A percentile compares a stretch with the other conserved stretches of the same genome.
These are phyloP conservation scores for Plutella xylostella DNA, from an alignment of 2,888 invertebrate species.

Conservation along the genomic window DNA sequence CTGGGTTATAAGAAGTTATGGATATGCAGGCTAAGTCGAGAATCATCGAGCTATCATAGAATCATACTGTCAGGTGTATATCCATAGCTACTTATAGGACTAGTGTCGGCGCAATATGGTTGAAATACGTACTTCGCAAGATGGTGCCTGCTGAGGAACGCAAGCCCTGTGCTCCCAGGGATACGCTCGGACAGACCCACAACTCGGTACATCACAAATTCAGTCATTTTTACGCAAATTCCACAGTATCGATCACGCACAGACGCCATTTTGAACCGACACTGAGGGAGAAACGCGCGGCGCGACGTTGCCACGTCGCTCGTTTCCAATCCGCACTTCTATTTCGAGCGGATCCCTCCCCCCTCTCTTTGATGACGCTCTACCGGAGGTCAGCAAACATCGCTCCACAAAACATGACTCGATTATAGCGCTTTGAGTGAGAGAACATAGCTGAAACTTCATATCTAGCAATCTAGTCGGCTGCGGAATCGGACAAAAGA, in stretches of 20 bases:
- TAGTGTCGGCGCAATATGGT: constrained; percentile 65
- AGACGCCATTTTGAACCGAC: constrained; percentile 68
- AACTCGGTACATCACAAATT: constrained; percentile 59
- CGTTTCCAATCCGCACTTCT: constrained; percentile 57
- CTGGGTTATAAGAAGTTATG: constrained; percentile 30
- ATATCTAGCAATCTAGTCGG: background rate
- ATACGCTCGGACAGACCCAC: constrained; percentile 60
- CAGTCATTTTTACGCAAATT: constrained; percentile 59
- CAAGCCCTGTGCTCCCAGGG: constrained; percentile 51
- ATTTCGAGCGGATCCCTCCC: constrained; percentile 43
- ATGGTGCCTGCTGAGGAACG: constrained; percentile 45
- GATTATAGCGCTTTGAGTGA: background rate
- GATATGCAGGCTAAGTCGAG: constrained; percentile 39
- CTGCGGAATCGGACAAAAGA: background rate
- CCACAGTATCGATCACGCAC: constrained; percentile 69
- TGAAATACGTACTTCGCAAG: constrained; percentile 64
- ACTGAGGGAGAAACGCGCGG: constrained; percentile 42
- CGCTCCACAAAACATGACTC: constrained; percentile 30
- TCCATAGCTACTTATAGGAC: constrained; percentile 44
- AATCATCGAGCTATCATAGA: constrained; percentile 32
- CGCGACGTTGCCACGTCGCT: constrained; percentile 66
- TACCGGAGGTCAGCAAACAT: constrained; percentile 45
- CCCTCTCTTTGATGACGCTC: constrained; percentile 32
- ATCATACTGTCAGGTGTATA: constrained; percentile 28
- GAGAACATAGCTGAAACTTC: background rate